Conservation (phyloP, 2,888 invertebrate genomes). For the Phytoseiulus persimilis region DNA sequence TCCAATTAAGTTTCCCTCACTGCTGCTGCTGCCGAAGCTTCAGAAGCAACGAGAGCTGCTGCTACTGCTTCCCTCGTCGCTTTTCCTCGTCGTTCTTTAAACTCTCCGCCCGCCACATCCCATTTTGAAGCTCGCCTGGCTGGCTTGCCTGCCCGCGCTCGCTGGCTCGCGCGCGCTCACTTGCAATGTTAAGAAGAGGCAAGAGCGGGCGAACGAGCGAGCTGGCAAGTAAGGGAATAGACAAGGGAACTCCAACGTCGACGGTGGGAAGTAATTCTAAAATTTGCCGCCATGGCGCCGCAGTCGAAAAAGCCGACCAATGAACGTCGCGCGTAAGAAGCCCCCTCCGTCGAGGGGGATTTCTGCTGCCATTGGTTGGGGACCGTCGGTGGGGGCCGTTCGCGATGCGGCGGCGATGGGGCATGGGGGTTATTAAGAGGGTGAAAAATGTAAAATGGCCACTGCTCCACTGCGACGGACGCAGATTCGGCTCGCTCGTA, state of each 20-base stretch:
- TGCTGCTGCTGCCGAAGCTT: background rate
- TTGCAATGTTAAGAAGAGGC: background rate
- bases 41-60: background rate
- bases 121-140: background rate
- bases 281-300: conserved; percentile 38
- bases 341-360: background rate
- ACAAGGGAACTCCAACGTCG: conserved; percentile 8
- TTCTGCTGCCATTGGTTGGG: background rate
- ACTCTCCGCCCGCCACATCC: conserved; percentile 5
- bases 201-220: background rate
- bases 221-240: background rate
- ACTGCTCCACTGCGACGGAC: conserved; percentile 32
- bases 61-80: background rate
- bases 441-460: conserved; percentile 39
- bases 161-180: background rate
- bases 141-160: background rate
- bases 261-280: conserved; percentile 32
- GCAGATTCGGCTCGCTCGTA: conserved; percentile 1
- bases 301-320: conserved; percentile 33
- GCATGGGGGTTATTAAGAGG: conserved; percentile 37
- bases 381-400: background rate
- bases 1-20: conserved; percentile 5
- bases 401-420: background rate
- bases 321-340: conserved; percentile 25
- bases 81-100: background rate